A percentile compares a stretch with the other conserved stretches of the same genome.
These are phyloP conservation scores for Blastobasis lacticolella DNA, from an alignment of 2,888 invertebrate species.

Conservation along the genomic window DNA sequence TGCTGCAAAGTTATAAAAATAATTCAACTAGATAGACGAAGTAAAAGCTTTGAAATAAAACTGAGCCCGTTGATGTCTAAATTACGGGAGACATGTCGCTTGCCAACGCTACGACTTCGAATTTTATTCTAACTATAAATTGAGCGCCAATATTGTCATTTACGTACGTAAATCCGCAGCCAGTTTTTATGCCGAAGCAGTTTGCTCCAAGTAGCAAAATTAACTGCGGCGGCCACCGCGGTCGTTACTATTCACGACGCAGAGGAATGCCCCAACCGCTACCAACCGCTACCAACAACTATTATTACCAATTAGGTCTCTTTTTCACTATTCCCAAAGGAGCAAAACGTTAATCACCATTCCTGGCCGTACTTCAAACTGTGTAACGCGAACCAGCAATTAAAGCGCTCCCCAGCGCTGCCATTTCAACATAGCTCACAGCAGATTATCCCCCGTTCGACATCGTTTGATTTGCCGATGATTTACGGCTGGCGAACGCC, in stretches of 20 bases:
- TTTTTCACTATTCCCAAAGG: slow-evolving; percentile 2
- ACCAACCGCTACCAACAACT: neutral
- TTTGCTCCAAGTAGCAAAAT: no score
- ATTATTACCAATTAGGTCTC: slow-evolving; percentile 5
- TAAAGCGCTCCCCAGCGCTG: slow-evolving; percentile 26
- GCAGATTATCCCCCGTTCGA: slow-evolving; percentile 32
- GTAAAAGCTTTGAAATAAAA: neutral
- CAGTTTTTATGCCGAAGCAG: no score
- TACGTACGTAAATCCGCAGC: no score
- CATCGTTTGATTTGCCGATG: slow-evolving; percentile 55
- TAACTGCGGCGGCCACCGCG: no score
- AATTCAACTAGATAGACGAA: no score
- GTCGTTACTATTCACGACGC: no score
- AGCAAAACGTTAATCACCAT: slow-evolving; percentile 13
- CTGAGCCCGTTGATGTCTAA: neutral
- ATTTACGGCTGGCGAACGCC: slow-evolving; percentile 51
- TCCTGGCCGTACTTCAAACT: slow-evolving; percentile 5
- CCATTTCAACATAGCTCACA: slow-evolving; percentile 34
- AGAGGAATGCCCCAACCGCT: neutral
- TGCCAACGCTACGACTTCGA: no score
- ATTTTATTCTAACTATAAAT: no score
- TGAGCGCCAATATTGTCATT: neutral
- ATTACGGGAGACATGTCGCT: neutral
- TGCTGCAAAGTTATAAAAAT: no score
- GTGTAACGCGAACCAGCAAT: slow-evolving; percentile 34